phyloP scores from a whole-genome alignment of 2,888 invertebrate genomes.

The Euplexia lucipara region DNA sequence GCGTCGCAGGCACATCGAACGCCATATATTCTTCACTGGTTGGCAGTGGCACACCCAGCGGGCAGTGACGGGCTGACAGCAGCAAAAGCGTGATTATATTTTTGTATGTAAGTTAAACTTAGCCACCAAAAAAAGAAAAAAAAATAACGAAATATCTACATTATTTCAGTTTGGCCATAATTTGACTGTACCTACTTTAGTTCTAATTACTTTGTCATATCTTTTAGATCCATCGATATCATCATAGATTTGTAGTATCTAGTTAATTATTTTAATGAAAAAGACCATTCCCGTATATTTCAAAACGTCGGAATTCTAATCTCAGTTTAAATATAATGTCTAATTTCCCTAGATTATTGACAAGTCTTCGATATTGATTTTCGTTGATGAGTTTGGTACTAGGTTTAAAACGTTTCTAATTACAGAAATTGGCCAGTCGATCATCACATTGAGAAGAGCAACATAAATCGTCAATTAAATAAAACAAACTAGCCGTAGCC shows the following conservation, averaged over 20 bases:
- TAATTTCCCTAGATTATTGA: no score
- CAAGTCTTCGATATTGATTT: no score
- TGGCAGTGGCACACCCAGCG: conserved; percentile 53
- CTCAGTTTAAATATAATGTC: no score
- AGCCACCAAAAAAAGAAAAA: neutral
- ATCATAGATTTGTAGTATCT: no score
- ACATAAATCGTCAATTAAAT: conserved; percentile 3
- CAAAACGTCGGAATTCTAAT: no score
- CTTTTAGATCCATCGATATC: neutral
- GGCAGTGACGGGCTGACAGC: conserved; percentile 29
- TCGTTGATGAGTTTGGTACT: no score
- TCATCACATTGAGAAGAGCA: neutral
- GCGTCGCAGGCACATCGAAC: conserved; percentile 43
- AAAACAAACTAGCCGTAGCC: conserved; percentile 8
- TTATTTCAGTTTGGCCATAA: neutral
- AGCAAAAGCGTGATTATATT: conserved; percentile 28
- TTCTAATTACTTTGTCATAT: neutral
- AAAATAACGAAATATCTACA: neutral
- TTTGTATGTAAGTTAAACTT: conserved; percentile 14
- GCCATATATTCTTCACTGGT: conserved; percentile 58
- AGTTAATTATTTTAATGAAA: no score
- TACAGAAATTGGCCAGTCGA: no score
- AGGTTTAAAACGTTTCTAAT: no score
- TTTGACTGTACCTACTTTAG: no score
- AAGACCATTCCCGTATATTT: no score